Base-by-base conservation (phyloP, 2,797 vertebrate genomes). In the Rhabdophis nuchalis region DNA sequence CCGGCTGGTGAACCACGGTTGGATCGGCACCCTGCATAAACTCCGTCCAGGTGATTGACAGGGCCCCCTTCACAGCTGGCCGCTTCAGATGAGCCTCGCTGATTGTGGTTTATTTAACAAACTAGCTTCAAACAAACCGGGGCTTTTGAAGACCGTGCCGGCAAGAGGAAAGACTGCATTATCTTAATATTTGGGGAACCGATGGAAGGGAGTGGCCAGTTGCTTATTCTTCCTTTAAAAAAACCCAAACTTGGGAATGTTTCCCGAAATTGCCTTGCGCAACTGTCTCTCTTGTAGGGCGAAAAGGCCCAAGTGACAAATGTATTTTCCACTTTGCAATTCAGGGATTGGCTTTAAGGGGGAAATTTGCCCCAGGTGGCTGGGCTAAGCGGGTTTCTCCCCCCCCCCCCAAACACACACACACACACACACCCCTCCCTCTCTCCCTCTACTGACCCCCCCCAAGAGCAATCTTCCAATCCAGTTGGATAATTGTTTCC, bases 311-410 rank as follows among this genome's bases (percentile, higher is more conserved):
- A 91, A 94, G 89, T 61, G 61, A 90, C 93, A 91, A 27, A 32
- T 11, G 2, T 86, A 1, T 57, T 92, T 85, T 57, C 10, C 25
- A 53, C 16, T 23, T 12, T 82, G 36, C 92, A 85, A 93, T 94
- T 92, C 91, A 92, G 86, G 88, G 60, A 92, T 90, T 12, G 68
- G n/a, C 94, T 82, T 86, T 92, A 50, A 13, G 77, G 86, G 41
- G 91, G 91, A 91, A 29, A 77, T 95, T 94, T 96, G 36, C 54
- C 52, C 89, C 92, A 58, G 20, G 87, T 91, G 8, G 91, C 1
- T 93, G 56, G 90, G 94, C 93, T 94, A 93, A 46, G 5, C 93
- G 87, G 88, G 50, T 5, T 5, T 90, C 92, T 25, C 77, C 60
- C 89, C 92, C 29, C 77, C 60, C 89, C 87, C 41, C 11, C 16